A percentile compares a stretch with the other conserved stretches of the same genome.
Conservation (phyloP, 2,797 vertebrate species). For the Phaenicophaeus curvirostris region DNA sequence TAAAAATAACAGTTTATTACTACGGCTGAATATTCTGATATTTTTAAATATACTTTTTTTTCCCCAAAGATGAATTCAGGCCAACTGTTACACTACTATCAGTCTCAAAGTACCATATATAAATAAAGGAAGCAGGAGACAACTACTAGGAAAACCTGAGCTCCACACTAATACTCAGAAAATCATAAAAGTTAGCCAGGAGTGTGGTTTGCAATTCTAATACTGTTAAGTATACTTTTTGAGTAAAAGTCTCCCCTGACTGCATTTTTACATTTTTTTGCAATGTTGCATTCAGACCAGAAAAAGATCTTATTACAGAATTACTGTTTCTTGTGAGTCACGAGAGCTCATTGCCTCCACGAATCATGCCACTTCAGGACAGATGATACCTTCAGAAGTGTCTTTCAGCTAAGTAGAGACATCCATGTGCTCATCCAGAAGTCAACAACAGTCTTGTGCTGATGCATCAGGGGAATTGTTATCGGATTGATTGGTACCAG, state of each 20-base stretch:
- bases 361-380: not conserved
- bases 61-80: not conserved
- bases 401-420: constrained; percentile 32
- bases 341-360: not conserved
- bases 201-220: not conserved
- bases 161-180: not conserved
- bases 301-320: not conserved
- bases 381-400: not conserved
- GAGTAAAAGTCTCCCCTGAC: not conserved
- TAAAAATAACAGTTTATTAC: not conserved
- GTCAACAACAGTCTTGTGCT: not conserved
- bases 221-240: not conserved
- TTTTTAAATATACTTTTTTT: not conserved
- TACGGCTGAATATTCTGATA: not conserved
- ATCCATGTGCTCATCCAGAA: not conserved
- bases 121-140: not conserved
- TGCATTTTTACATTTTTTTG: not conserved
- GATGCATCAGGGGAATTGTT: constrained; percentile 27
- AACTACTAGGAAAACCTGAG: not conserved
- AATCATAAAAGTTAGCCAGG: not conserved
- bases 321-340: not conserved
- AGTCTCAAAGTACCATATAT: not conserved
- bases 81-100: not conserved
- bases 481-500: constrained; percentile 41
- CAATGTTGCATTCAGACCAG: not conserved